Percentiles rank a stretch among this genome's conserved stretches.
Evolutionary conservation across 1,140 invertebrate species (phyloP).

Genomic region (Fopius arisanus): DNA sequence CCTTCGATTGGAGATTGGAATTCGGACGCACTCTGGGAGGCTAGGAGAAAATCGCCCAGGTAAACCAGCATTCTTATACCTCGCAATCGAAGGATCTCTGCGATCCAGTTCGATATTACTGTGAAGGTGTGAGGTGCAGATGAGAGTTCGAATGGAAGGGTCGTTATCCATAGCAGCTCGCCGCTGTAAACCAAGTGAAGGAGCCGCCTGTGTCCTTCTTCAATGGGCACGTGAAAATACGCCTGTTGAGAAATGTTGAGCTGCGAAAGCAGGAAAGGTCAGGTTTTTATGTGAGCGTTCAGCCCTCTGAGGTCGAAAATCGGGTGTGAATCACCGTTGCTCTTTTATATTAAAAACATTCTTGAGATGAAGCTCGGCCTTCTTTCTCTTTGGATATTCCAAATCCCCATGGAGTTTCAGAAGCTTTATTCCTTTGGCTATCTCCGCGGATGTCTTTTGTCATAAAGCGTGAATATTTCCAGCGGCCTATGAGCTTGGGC

Average conservation of each 20-base stretch:
- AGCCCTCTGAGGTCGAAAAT: conserved; percentile 47
- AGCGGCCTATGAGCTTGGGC: too few relatives aligned
- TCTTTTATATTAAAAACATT: conserved; percentile 45
- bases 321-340: conserved; percentile 20
- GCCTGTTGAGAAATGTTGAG: conserved; percentile 45
- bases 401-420: neutral
- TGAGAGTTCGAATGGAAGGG: conserved; percentile 45
- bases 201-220: conserved; percentile 39
- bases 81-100: conserved; percentile 38
- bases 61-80: conserved; percentile 40
- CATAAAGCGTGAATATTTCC: too few relatives aligned
- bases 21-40: conserved; percentile 39
- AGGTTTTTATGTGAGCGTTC: conserved; percentile 40
- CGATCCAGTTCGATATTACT: conserved; percentile 50
- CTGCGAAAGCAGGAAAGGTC: conserved; percentile 44
- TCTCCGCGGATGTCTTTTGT: too few relatives aligned
- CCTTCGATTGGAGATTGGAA: conserved; percentile 29
- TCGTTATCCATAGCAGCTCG: conserved; percentile 37
- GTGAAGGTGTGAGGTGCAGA: conserved; percentile 50
- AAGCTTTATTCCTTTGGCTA: neutral
- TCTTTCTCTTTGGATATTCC: conserved; percentile 23
- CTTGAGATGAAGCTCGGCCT: conserved; percentile 39
- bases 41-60: conserved; percentile 45
- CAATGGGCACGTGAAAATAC: conserved; percentile 49
- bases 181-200: conserved; percentile 42